These are phyloP conservation scores for Eulacestoma nigropectus DNA, from an alignment of 2,113 vertebrate species.

Conservation along the genomic window DNA sequence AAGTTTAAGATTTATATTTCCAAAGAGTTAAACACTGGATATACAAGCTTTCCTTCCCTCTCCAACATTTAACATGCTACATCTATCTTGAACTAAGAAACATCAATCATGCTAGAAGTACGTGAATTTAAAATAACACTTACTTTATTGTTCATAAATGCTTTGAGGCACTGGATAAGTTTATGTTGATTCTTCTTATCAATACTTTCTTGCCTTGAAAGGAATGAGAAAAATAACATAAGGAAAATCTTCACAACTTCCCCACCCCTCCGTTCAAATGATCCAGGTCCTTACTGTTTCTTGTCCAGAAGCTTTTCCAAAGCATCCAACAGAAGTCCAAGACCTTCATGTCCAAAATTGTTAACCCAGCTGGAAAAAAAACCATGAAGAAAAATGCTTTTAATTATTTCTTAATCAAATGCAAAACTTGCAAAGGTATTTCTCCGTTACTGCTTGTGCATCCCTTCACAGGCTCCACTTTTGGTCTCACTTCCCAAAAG, in stretches of 20 bases:
- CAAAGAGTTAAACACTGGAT: background rate
- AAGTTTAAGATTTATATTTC: background rate
- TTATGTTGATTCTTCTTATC: constrained; percentile 98
- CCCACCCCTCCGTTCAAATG: background rate
- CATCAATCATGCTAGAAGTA: rapidly evolving
- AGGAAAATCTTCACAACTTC: background rate
- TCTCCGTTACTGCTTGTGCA: background rate
- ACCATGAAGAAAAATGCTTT: background rate
- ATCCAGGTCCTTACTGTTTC: constrained; percentile 86
- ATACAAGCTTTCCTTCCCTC: background rate
- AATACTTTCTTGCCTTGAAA: constrained; percentile 87
- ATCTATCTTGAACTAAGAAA: background rate
- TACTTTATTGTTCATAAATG: constrained; percentile 99
- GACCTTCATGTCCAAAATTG: constrained; percentile 97
- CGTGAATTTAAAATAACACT: constrained; percentile 19
- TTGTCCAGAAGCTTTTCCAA: constrained; percentile 95
- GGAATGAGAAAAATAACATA: background rate
- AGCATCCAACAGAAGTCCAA: constrained; percentile 88
- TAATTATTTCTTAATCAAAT: background rate
- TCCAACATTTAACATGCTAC: background rate
- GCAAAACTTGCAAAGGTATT: background rate
- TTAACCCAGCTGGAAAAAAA: constrained; percentile 90
- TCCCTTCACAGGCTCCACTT: background rate
- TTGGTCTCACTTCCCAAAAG: background rate
- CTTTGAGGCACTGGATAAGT: constrained; percentile 97